Evolutionary conservation across 2,797 vertebrate genomes (phyloP).

Genomic region (Scyliorhinus canicula): DNA sequence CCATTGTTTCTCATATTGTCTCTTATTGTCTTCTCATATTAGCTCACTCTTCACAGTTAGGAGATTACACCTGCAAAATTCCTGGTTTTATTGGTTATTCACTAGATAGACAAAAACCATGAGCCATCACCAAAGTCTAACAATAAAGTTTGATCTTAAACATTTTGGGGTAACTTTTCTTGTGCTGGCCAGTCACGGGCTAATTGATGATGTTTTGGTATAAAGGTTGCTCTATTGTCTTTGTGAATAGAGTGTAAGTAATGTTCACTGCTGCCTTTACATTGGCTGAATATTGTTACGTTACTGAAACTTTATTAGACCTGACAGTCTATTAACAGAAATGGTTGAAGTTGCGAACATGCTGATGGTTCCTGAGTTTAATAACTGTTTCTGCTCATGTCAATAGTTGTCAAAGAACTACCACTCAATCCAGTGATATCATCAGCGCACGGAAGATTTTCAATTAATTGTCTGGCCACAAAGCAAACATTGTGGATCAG

Average conservation of each 20-base stretch:
- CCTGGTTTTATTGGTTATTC: neutral
- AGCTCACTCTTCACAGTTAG: neutral
- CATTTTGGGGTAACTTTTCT: neutral
- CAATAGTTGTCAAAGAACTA: neutral
- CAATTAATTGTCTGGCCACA: neutral
- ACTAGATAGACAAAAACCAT: neutral
- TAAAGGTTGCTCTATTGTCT: neutral
- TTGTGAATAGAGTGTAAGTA: neutral
- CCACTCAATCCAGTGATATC: neutral
- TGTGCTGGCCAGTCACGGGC: neutral
- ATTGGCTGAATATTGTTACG: neutral
- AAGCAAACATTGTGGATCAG: neutral
- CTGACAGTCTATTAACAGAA: constrained; percentile 2
- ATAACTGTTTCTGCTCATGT: neutral
- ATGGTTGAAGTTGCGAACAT: neutral
- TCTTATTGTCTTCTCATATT: neutral
- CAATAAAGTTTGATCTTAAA: neutral
- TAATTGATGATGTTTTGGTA: neutral
- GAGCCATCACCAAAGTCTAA: neutral
- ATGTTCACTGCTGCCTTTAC: neutral
- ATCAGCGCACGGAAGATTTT: neutral
- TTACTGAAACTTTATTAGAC: neutral
- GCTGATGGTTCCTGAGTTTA: neutral
- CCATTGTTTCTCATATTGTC: neutral
- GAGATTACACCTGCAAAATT: neutral